These are phyloP conservation scores for Trachymyrmex septentrionalis DNA, from an alignment of 1,140 invertebrate genomes.

Conservation along the genomic window DNA sequence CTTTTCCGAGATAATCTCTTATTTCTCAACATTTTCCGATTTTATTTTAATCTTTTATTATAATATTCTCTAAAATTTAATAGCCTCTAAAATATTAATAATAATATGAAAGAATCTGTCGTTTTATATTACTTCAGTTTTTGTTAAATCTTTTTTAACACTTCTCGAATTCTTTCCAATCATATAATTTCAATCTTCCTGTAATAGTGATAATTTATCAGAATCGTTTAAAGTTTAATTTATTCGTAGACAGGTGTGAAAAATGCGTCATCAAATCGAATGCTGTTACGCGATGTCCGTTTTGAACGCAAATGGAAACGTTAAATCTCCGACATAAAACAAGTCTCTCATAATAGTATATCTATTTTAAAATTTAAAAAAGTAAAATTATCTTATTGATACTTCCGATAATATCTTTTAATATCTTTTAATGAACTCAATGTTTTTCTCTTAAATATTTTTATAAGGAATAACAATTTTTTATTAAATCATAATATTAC, in stretches of 20 bases:
- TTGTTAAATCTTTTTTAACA: neutral
- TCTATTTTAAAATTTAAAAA: neutral
- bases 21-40: neutral
- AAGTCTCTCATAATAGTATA: neutral
- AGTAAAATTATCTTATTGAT: neutral
- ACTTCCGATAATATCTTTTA: neutral
- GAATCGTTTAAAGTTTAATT: constrained; percentile 9
- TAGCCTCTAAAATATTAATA: neutral
- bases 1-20: neutral
- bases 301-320: neutral
- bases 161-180: neutral
- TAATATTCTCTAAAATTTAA: neutral
- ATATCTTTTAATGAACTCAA: neutral
- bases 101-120: neutral
- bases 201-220: neutral
- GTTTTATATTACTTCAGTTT: neutral
- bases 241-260: constrained; percentile 17
- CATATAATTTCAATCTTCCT: neutral
- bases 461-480: neutral
- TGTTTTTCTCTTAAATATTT: neutral
- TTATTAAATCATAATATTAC: neutral
- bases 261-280: constrained; percentile 38
- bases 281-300: neutral
- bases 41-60: neutral
- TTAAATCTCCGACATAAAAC: neutral